Evolutionary conservation across 2,888 invertebrate species (phyloP), one percentile per base, ranked within the genome.

Genomic region (Protonemura montana): DNA sequence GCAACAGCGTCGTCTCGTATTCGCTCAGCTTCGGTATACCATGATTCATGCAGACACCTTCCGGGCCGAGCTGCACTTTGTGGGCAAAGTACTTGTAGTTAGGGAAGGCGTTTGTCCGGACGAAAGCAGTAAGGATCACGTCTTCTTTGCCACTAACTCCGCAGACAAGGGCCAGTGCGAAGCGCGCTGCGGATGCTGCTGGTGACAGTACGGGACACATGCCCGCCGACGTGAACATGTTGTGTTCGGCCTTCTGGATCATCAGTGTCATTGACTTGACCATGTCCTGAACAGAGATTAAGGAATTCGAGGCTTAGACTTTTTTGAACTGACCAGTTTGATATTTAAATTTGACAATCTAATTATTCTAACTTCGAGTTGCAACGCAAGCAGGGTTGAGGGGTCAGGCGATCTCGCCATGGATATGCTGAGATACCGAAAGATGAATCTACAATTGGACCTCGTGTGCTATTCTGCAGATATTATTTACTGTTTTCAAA

Each of bases 11-110:
- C 16, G 90, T n/a, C 86, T 91, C 91, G 26, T 80, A 86, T 0
- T 88, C 30, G 0, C 89, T 89, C 16, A 89, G 88, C 89, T 90
- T 90, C 1, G 91, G 91, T 7, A 91, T 13, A 3, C 89, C 90
- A 27, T 89, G 89, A 87, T 90, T 89, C 42, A 87, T 87, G 29
- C 89, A 87, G 5, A 91, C 87, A 0, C 91, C 91, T 5, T 86
- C 87, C 0, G 87, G 87, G 0, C 91, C 91, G 42, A 91, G 89
- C 85, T 89, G 88, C 28, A 91, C 85, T 87, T 90, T 89, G 83
- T 85, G 90, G 0, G 90, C 89, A 86, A 90, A 90, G 86, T 88
- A 91, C 42, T 89, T 89, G 86, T 90, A 90, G 7, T 88, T 85
- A 10, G 90, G 90, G 13, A 90, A 80, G 41, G 89, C 89, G 76